Evolutionary conservation across 2,797 vertebrate species (phyloP).

Genomic region (Numenius phaeopus): DNA sequence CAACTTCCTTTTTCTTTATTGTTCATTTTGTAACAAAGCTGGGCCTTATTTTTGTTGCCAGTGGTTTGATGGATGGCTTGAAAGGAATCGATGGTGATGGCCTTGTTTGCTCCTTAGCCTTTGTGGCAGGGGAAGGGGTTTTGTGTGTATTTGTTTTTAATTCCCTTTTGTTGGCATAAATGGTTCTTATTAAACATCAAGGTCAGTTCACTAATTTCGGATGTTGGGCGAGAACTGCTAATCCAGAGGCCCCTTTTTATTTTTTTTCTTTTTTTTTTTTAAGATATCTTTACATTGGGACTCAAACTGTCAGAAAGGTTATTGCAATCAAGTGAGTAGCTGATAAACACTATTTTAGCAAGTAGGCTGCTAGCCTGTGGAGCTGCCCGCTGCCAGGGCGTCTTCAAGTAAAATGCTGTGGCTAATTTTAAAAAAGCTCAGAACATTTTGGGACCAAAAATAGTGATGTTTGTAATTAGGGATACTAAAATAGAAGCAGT

Average conservation of each 20-base stretch:
- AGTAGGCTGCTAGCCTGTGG: neutral
- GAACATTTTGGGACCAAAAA: constrained; percentile 1
- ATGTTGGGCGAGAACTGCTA: neutral
- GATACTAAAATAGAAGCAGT: constrained; percentile 1
- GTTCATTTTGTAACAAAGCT: neutral
- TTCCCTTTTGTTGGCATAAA: neutral
- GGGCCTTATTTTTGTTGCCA: neutral
- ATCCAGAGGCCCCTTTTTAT: neutral
- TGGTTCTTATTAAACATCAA: neutral
- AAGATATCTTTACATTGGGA: neutral
- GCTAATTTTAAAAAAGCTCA: neutral
- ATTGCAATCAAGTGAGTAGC: neutral
- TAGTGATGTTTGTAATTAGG: neutral
- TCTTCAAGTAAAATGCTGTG: neutral
- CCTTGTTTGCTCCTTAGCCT: neutral
- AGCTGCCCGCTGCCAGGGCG: neutral
- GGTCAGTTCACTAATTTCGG: neutral
- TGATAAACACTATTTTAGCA: neutral
- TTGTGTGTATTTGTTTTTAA: neutral
- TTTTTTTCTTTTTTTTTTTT: neutral
- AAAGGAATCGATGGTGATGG: neutral
- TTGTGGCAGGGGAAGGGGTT: neutral
- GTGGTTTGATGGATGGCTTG: neutral
- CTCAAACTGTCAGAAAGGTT: neutral
- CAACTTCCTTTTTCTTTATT: constrained; percentile 1